A percentile compares a stretch with the other conserved stretches of the same genome.
phyloP scores from a whole-genome alignment of 2,113 vertebrate genomes.

The Odontophorus gujanensis region DNA sequence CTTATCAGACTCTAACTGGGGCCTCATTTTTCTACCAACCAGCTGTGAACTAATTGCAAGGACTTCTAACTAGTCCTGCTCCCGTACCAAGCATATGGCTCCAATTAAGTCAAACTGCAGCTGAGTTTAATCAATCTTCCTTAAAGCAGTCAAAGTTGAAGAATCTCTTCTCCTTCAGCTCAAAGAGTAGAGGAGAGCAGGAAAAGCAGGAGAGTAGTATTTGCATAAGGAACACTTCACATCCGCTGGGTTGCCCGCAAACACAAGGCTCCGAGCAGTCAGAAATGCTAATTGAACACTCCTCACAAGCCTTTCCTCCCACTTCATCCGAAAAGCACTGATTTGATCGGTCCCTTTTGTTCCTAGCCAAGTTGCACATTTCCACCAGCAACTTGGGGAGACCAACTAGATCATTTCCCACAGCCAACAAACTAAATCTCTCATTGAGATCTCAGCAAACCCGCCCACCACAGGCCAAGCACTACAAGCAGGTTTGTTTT shows the following conservation, averaged over 20 bases:
- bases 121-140: conserved; percentile 83
- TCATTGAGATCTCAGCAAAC: not conserved
- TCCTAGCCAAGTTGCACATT: not conserved
- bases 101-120: conserved; percentile 80
- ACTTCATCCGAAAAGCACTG: conserved; percentile 45
- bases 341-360: conserved; percentile 60
- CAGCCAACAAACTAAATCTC: not conserved
- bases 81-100: conserved; percentile 77
- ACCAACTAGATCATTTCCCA: not conserved
- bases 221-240: conserved; percentile 69
- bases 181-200: conserved; percentile 51
- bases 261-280: conserved; percentile 49
- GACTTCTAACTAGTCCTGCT: conserved; percentile 72
- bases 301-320: conserved; percentile 62
- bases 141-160: conserved; percentile 76
- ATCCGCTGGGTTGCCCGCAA: conserved; percentile 54
- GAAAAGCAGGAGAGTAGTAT: conserved; percentile 50
- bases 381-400: not conserved
- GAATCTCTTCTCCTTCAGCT: conserved; percentile 67
- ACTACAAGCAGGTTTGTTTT: not conserved
- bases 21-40: conserved; percentile 64
- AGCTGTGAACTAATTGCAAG: conserved; percentile 79
- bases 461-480: fast-evolving
- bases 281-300: conserved; percentile 75
- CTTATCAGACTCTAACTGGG: conserved; percentile 45